Evolutionary conservation across 2,888 invertebrate species (phyloP).

Genomic region (Andrena hattorfiana): DNA sequence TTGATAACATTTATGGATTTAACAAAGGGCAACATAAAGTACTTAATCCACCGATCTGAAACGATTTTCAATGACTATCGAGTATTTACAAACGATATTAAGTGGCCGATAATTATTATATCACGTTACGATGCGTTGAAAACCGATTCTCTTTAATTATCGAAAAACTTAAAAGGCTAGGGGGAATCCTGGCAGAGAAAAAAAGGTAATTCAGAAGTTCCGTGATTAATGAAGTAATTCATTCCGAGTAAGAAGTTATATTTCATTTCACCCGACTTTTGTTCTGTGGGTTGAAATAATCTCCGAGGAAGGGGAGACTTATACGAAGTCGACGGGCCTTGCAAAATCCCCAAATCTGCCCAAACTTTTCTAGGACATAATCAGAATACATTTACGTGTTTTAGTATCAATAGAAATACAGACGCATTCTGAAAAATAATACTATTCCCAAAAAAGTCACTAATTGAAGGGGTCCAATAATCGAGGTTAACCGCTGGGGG

Average conservation of each 20-base stretch:
- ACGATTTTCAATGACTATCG: background rate
- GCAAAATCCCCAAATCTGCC: background rate
- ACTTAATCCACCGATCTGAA: background rate
- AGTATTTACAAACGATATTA: background rate
- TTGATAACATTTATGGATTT: background rate
- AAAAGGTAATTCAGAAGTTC: constrained; percentile 39
- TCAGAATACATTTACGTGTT: background rate
- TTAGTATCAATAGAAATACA: background rate
- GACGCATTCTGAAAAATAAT: background rate
- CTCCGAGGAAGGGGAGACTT: constrained; percentile 19
- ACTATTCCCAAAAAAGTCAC: constrained; percentile 18
- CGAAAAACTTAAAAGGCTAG: constrained; percentile 26
- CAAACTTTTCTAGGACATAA: background rate
- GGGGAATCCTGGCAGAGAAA: background rate
- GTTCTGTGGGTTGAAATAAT: constrained; percentile 35
- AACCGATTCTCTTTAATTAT: constrained; percentile 48
- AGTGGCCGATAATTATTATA: constrained; percentile 4
- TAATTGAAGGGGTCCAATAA: background rate
- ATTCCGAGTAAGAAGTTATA: constrained; percentile 50
- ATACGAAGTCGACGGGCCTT: background rate
- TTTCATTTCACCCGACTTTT: constrained; percentile 44
- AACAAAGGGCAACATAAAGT: background rate
- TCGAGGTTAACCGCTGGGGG: background rate
- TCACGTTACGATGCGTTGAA: background rate
- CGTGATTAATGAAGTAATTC: constrained; percentile 53